Evolutionary conservation across 2,888 invertebrate genomes (phyloP).

Genomic region (Coecobrya sp.): DNA sequence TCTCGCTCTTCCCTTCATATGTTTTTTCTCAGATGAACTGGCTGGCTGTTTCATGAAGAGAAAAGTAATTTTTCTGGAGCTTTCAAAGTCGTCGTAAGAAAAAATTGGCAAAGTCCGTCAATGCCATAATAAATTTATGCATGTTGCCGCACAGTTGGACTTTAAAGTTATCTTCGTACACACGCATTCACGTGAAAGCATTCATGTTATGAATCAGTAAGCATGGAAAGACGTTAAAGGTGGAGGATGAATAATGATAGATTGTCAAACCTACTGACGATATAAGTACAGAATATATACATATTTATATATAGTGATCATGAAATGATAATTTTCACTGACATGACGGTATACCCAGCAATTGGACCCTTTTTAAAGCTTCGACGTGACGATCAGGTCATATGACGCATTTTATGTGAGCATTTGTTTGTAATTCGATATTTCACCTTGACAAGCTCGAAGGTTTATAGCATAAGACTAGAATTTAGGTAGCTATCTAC

Average conservation of each 20-base stretch:
- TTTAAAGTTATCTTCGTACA: conserved; percentile 36
- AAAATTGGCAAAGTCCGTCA: conserved; percentile 74
- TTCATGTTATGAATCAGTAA: conserved; percentile 1
- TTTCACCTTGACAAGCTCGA: conserved; percentile 57
- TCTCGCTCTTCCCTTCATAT: background rate
- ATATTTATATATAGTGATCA: too few relatives aligned
- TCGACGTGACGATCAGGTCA: background rate
- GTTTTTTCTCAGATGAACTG: background rate
- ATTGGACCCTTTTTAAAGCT: conserved; percentile 1
- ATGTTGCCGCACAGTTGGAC: conserved; percentile 14
- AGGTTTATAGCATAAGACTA: conserved; percentile 10
- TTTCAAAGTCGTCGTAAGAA: conserved; percentile 46
- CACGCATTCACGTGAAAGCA: background rate
- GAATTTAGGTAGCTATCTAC: background rate
- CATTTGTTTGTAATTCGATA: conserved; percentile 51
- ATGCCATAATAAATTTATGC: conserved; percentile 61
- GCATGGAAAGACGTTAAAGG: background rate
- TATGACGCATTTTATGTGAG: conserved; percentile 6
- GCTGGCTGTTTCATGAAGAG: background rate
- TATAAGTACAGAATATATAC: background rate
- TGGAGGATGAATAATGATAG: conserved; percentile 62
- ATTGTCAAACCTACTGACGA: conserved; percentile 50
- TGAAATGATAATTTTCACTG: too few relatives aligned
- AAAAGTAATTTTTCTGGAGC: conserved; percentile 28
- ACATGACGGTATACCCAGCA: too few relatives aligned